Evolutionary conservation across 2,888 invertebrate species (phyloP).

Genomic region (Electrophaes corylata): DNA sequence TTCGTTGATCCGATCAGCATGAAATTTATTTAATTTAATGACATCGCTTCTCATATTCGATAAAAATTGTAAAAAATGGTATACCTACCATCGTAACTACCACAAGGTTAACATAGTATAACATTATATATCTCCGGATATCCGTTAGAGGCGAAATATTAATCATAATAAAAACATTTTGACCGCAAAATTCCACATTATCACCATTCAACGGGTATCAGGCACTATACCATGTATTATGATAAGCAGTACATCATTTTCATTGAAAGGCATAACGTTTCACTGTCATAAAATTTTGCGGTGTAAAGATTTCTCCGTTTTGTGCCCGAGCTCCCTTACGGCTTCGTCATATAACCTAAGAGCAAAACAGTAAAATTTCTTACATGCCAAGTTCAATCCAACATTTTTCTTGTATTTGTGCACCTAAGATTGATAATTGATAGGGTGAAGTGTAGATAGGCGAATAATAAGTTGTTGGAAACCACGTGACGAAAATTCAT

Average conservation of each 20-base stretch:
- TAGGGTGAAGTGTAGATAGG: not conserved
- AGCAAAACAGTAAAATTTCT: not conserved
- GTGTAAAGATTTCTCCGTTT: constrained; percentile 16
- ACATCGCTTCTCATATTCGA: too few relatives aligned
- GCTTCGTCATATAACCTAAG: not conserved
- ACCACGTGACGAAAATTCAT: too few relatives aligned
- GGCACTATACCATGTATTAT: constrained; percentile 2
- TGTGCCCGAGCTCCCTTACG: not conserved
- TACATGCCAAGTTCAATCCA: not conserved
- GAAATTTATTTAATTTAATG: too few relatives aligned
- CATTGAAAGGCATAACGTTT: constrained; percentile 15
- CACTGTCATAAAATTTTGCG: constrained; percentile 5
- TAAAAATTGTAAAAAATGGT: too few relatives aligned
- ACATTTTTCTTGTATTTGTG: not conserved
- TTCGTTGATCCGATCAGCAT: too few relatives aligned
- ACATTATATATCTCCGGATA: too few relatives aligned
- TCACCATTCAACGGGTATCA: constrained; percentile 2
- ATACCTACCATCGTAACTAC: too few relatives aligned
- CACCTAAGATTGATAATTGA: not conserved
- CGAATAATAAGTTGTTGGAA: too few relatives aligned
- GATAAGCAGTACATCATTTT: constrained; percentile 16
- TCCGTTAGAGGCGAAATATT: too few relatives aligned
- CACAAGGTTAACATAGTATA: too few relatives aligned
- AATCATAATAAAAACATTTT: not conserved
- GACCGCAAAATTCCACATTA: constrained; percentile 8